A percentile compares a stretch with the other conserved stretches of the same genome.
phyloP scores from a whole-genome alignment of 1,140 invertebrate genomes.

The Mesaphorura yosii region DNA sequence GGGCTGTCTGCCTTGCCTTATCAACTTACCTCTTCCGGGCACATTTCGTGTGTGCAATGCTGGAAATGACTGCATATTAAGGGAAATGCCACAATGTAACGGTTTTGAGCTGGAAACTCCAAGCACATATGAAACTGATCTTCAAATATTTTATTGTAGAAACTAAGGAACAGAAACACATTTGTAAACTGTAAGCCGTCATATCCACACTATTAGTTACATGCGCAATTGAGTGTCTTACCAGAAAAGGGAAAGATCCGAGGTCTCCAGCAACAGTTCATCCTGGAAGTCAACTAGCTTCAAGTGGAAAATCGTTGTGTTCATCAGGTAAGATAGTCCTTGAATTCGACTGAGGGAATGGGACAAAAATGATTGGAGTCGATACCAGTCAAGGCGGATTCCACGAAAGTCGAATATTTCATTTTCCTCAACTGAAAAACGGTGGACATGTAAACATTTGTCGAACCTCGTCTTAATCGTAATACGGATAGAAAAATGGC shows the following conservation, averaged over 20 bases:
- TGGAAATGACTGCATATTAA: constrained; percentile 96
- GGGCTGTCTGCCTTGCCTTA: constrained; percentile 6
- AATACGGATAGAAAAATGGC: background rate
- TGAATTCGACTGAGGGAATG: constrained; percentile 64
- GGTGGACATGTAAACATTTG: constrained; percentile 13
- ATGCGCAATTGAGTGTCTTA: constrained; percentile 33
- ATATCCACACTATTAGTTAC: background rate
- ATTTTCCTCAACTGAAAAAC: constrained; percentile 73
- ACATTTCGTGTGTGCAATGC: constrained; percentile 93
- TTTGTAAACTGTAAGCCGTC: background rate
- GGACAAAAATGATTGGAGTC: constrained; percentile 89
- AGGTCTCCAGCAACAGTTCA: constrained; percentile 90
- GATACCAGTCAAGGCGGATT: constrained; percentile 91
- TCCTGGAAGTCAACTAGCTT: constrained; percentile 98
- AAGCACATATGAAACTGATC: constrained; percentile 97
- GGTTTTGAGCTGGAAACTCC: constrained; percentile 94
- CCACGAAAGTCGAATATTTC: constrained; percentile 92
- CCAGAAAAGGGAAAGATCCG: constrained; percentile 92
- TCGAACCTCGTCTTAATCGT: background rate
- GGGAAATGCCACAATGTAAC: constrained; percentile 95
- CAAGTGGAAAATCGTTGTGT: constrained; percentile 92
- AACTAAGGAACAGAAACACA: constrained; percentile 43
- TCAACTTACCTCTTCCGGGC: constrained; percentile 75
- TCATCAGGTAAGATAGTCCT: constrained; percentile 53
- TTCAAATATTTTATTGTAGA: constrained; percentile 93